A percentile compares a stretch with the other conserved stretches of the same genome.
Evolutionary conservation across 2,797 vertebrate genomes (phyloP).

Genomic region (Valencia hispanica): DNA sequence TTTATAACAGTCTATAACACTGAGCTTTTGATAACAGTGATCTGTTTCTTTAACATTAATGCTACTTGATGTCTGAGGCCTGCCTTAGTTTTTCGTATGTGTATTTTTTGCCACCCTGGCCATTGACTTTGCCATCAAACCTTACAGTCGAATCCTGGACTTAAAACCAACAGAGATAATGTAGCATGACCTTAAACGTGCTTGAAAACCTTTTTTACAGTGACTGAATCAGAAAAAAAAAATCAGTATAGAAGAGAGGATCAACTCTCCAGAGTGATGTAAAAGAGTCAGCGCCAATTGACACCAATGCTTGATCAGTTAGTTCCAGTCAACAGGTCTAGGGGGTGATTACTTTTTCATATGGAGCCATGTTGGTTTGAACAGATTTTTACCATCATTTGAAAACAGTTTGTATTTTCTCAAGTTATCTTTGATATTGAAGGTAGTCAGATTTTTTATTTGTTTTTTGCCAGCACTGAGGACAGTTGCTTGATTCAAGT

Average conservation of each 20-base stretch:
- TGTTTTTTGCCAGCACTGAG: background rate
- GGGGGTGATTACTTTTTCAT: background rate
- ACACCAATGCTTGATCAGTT: background rate
- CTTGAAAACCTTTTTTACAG: background rate
- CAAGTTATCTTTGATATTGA: background rate
- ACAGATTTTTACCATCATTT: background rate
- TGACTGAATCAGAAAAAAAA: background rate
- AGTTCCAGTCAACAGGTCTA: background rate
- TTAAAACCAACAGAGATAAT: background rate
- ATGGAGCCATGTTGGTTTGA: background rate
- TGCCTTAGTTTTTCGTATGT: constrained; percentile 14
- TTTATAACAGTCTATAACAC: constrained; percentile 21
- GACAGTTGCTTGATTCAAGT: constrained; percentile 8
- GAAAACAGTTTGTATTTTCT: background rate
- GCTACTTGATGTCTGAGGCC: constrained; percentile 12
- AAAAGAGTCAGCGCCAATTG: background rate
- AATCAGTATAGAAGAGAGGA: background rate
- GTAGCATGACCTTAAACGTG: background rate
- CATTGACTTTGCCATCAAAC: no score
- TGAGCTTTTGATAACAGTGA: constrained; percentile 4
- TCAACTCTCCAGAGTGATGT: background rate
- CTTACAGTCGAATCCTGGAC: background rate
- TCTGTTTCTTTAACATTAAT: constrained; percentile 27
- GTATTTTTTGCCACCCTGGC: no score
- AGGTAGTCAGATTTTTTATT: background rate